Conservation (phyloP, 1,140 invertebrate species). For the Drosophila repleta region DNA sequence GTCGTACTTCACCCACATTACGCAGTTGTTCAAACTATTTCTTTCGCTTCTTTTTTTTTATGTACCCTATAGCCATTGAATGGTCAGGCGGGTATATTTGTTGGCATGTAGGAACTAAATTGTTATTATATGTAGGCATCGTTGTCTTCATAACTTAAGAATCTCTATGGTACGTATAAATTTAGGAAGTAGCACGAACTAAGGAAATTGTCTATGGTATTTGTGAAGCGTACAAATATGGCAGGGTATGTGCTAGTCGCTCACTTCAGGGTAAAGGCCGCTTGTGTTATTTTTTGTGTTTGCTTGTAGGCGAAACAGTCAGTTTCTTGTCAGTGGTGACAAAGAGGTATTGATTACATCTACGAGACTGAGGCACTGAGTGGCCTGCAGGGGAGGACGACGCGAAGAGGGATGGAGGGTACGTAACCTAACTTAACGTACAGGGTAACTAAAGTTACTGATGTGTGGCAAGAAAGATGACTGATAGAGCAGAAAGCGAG, state of each 20-base stretch:
- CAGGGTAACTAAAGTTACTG: conserved; percentile 21
- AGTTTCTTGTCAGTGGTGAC: conserved; percentile 35
- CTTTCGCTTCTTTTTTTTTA: conserved; percentile 1
- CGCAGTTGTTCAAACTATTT: conserved; percentile 30
- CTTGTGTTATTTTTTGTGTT: background rate
- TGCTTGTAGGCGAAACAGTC: conserved; percentile 49
- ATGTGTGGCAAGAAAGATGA: conserved; percentile 37
- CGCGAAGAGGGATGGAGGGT: background rate
- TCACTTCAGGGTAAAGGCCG: no score
- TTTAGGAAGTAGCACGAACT: no score
- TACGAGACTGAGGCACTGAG: conserved; percentile 45
- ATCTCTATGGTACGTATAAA: no score
- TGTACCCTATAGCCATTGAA: background rate
- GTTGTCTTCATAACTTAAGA: no score
- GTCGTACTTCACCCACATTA: conserved; percentile 64
- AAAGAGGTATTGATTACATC: conserved; percentile 66
- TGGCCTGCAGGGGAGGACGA: conserved; percentile 1
- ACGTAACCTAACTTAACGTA: background rate
- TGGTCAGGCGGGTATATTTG: background rate
- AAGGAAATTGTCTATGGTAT: no score
- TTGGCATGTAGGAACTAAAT: no score
- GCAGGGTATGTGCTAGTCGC: no score
- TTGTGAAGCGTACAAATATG: no score
- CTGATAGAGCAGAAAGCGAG: conserved; percentile 23
- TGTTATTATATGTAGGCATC: no score